Conservation (phyloP, 2,797 vertebrate species). For the Euphonia xanthogaster region DNA sequence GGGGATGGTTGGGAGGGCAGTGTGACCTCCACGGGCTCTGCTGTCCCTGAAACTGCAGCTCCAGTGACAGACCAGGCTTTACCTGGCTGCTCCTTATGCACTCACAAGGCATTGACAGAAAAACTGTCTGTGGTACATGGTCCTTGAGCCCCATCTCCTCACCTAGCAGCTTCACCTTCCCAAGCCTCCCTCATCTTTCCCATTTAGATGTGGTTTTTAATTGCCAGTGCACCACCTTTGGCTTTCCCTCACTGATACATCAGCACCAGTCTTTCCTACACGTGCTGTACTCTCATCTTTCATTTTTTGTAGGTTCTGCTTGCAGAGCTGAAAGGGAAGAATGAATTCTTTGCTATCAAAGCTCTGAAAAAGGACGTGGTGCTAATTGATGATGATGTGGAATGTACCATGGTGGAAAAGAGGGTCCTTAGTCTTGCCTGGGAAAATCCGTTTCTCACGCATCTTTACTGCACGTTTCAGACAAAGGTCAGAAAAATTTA, state of each 20-base stretch:
- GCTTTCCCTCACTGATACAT: background rate
- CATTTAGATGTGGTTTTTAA: background rate
- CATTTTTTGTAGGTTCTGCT: conserved; percentile 84
- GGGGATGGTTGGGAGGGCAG: background rate
- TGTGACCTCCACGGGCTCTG: background rate
- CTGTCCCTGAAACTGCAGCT: background rate
- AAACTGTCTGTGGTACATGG: fast-evolving
- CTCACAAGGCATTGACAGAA: background rate
- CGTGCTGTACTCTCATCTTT: background rate
- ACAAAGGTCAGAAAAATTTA: conserved; percentile 81
- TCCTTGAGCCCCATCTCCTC: background rate
- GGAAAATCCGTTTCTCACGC: conserved; percentile 95
- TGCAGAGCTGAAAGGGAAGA: conserved; percentile 89
- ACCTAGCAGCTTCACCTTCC: background rate
- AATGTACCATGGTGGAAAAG: conserved; percentile 99
- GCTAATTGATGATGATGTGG: conserved; percentile 95
- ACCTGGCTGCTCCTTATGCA: fast-evolving
- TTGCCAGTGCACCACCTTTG: background rate
- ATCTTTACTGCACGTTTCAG: conserved; percentile 94
- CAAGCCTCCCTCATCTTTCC: background rate
- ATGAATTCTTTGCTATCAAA: conserved; percentile 91
- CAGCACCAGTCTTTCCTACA: background rate
- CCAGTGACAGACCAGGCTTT: background rate
- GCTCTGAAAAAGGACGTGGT: conserved; percentile 97
- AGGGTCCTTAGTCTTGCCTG: conserved; percentile 92